phyloP scores from a whole-genome alignment of 2,797 vertebrate genomes.

The Phrynocephalus vlangalii region DNA sequence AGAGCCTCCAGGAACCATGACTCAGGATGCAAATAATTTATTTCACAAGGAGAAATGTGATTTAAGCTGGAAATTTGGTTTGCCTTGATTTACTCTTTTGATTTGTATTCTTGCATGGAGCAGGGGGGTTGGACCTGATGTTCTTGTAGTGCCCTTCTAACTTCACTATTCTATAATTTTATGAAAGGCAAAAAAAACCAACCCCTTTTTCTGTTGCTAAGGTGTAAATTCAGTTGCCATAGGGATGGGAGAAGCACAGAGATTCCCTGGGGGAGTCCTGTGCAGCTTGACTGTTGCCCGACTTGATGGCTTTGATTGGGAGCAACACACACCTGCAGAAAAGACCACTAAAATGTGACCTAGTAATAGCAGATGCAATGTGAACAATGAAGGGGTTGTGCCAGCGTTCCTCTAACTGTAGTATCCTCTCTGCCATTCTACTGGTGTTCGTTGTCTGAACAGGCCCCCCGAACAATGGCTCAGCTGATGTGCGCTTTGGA shows the following conservation, averaged over 20 bases:
- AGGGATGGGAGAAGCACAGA: too few relatives aligned
- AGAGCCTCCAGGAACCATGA: not conserved
- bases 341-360: too few relatives aligned
- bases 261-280: too few relatives aligned
- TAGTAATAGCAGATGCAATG: not conserved
- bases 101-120: too few relatives aligned
- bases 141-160: too few relatives aligned
- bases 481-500: constrained; percentile 68
- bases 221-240: too few relatives aligned
- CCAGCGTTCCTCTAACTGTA: not conserved
- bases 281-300: not conserved
- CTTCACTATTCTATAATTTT: too few relatives aligned
- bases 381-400: not conserved
- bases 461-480: constrained; percentile 57
- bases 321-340: not conserved
- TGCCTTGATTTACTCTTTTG: too few relatives aligned
- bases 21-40: not conserved
- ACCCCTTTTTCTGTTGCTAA: too few relatives aligned
- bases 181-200: too few relatives aligned
- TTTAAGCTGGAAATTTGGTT: not conserved
- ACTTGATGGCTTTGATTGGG: not conserved
- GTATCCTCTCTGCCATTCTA: not conserved
- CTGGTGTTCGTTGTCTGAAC: constrained; percentile 39
- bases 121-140: too few relatives aligned
- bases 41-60: not conserved